Base-by-base conservation (phyloP, 2,113 vertebrate genomes). In the Struthidea cinerea region DNA sequence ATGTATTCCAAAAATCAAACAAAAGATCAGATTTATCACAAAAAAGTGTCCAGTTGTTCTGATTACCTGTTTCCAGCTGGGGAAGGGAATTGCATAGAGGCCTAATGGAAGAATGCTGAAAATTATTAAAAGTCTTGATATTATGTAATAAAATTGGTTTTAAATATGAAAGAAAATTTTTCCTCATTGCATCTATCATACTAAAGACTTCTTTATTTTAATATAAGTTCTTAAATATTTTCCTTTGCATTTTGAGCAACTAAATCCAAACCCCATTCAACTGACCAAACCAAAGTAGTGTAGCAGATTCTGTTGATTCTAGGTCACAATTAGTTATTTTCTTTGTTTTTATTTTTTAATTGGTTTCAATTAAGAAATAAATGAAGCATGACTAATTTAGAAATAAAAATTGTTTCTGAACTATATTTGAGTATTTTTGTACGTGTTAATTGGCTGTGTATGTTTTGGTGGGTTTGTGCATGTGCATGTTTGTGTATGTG, bases 131-230 rank as follows among this genome's bases (percentile, higher is more conserved):
- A 69, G 10, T 16, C 20, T 47, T 23, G 11, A 27, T 61, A 28
- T 35, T 33, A 37, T 30, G 9, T 44, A 35, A 24, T 68, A 44
- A 63, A 85, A 47, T 10, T 44, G 8, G 11, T 75, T 35, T 49
- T 61, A 42, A 44, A 10, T 49, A 42, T 9, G 32, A 23, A 65
- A 59, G 13, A 63, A 57, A 9, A 2, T 11, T 4, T 33, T 26
- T 37, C 6, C 8, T 44, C 1, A 2, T 65, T 83, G 20, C 8
- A 11, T 61, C 1, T 2, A 4, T 59, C 13, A 30, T 27, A 7
- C 2, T 41, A 13, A 50, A 49, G 55, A 41, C 3, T 17, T 44
- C 1, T 30, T 69, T 56, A 20, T 56, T 77, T 61, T 39, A 24
- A 39, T 41, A 7, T 4, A 55, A 16, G 10, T 77, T 73, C 55